A percentile compares a stretch with the other conserved stretches of the same genome.
These are phyloP conservation scores for Dimorphilus gyrociliatus DNA, from an alignment of 2,888 invertebrate species.

Conservation along the genomic window DNA sequence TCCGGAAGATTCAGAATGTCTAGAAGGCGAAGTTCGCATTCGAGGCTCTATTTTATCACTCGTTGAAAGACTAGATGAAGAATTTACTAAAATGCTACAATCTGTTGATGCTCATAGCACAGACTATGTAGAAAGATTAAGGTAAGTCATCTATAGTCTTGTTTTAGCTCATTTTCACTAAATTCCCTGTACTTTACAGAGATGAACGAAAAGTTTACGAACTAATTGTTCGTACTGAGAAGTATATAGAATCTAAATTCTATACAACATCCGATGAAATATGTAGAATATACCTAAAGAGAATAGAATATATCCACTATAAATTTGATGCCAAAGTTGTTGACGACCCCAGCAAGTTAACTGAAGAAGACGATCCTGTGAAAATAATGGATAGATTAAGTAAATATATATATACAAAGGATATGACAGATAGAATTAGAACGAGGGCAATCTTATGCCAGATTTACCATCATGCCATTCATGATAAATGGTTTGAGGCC, in stretches of 20 bases:
- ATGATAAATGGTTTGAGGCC: conserved; percentile 85
- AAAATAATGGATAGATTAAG: conserved; percentile 75
- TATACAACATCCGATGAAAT: conserved; percentile 47
- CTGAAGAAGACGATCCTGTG: too few species aligned
- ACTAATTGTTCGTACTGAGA: too few species aligned
- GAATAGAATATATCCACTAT: conserved; percentile 95
- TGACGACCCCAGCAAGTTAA: too few species aligned
- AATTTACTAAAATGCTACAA: conserved; percentile 88
- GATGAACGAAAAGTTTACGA: too few species aligned
- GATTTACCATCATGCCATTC: conserved; percentile 94
- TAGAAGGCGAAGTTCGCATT: conserved; percentile 37
- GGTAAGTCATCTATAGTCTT: too few species aligned
- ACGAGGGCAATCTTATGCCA: conserved; percentile 92
- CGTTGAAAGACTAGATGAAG: conserved; percentile 86
- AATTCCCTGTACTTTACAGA: too few species aligned
- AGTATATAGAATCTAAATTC: too few species aligned
- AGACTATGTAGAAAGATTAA: conserved; percentile 87
- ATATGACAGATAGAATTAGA: conserved; percentile 74
- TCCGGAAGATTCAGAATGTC: conserved; percentile 71
- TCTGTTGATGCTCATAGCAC: conserved; percentile 94
- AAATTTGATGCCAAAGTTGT: too few species aligned
- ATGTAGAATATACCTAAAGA: conserved; percentile 80
- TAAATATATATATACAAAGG: conserved; percentile 86
- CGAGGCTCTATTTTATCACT: conserved; percentile 83
- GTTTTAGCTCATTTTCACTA: too few species aligned